Percentiles rank a stretch among this genome's conserved stretches.
These are phyloP conservation scores for Sesia bembeciformis DNA, from an alignment of 2,888 invertebrate species.

Conservation along the genomic window DNA sequence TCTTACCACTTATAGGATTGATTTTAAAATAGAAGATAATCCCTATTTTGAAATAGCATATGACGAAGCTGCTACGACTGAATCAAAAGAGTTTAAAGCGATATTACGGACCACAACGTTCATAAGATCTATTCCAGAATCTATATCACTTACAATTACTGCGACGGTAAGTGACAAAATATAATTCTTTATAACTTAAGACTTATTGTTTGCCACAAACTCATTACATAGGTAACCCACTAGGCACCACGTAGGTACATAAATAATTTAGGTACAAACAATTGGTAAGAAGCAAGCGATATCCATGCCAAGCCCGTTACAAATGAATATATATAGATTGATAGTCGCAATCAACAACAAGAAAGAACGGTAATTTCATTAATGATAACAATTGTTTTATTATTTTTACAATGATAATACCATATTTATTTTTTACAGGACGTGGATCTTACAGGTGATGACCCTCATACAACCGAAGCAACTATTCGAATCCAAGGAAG, in stretches of 20 bases:
- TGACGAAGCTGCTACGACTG: constrained; percentile 21
- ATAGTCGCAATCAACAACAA: too few relatives aligned
- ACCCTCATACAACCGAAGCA: constrained; percentile 24
- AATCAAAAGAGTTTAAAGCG: constrained; percentile 46
- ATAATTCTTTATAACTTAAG: too few relatives aligned
- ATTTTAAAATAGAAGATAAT: constrained; percentile 45
- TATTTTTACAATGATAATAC: too few relatives aligned
- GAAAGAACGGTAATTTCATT: too few relatives aligned
- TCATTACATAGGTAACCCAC: too few relatives aligned
- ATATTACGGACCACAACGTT: constrained; percentile 38
- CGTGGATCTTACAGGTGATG: constrained; percentile 41
- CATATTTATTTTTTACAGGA: constrained; percentile 37
- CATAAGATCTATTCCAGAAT: constrained; percentile 44
- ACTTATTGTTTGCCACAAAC: too few relatives aligned
- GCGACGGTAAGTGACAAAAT: constrained; percentile 45
- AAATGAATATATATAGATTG: too few relatives aligned
- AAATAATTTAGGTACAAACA: too few relatives aligned
- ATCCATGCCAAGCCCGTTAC: too few relatives aligned
- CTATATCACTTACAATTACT: constrained; percentile 35
- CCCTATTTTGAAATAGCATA: constrained; percentile 46
- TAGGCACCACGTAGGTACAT: too few relatives aligned
- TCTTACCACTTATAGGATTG: constrained; percentile 57
- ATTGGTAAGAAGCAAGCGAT: too few relatives aligned
- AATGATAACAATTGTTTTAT: too few relatives aligned
- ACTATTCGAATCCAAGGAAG: constrained; percentile 45